Evolutionary conservation across 2,113 vertebrate genomes (phyloP).

Genomic region (Megaptera novaeangliae): DNA sequence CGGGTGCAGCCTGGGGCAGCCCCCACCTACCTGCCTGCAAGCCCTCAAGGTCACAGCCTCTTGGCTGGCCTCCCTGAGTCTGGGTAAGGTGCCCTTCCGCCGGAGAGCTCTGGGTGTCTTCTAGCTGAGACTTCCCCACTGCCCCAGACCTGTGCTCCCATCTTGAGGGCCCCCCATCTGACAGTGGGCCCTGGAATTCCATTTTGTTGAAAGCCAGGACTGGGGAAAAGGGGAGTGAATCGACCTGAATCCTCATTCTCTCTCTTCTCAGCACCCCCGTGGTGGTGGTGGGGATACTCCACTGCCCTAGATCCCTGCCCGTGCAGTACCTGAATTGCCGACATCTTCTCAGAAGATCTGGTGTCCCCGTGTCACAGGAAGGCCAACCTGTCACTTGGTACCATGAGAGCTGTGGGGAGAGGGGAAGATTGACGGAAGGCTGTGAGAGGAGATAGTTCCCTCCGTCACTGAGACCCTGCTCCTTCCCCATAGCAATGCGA

Average conservation of each 20-base stretch:
- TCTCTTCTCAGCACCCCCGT: background rate
- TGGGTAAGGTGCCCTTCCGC: background rate
- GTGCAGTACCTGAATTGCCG: constrained; percentile 80
- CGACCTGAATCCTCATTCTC: background rate
- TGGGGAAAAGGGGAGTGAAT: background rate
- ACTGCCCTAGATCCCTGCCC: background rate
- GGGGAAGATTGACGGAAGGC: background rate
- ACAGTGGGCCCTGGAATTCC: background rate
- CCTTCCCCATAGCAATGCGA: background rate
- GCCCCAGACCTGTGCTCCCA: background rate
- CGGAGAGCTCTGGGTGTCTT: background rate
- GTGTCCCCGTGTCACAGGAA: constrained; percentile 72
- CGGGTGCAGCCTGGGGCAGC: background rate
- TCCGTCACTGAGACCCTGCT: background rate
- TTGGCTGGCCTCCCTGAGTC: background rate
- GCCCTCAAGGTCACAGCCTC: background rate
- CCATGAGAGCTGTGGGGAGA: constrained; percentile 78
- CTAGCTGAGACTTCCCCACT: background rate
- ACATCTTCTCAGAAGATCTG: constrained; percentile 81
- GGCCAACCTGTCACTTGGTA: constrained; percentile 76
- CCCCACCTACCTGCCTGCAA: background rate
- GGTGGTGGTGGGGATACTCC: fast-evolving
- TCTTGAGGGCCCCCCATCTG: background rate
- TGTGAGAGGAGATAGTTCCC: background rate
- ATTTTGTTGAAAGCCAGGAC: background rate